Base-by-base conservation (phyloP, 2,888 invertebrate genomes). In the Sesamia inferens region DNA sequence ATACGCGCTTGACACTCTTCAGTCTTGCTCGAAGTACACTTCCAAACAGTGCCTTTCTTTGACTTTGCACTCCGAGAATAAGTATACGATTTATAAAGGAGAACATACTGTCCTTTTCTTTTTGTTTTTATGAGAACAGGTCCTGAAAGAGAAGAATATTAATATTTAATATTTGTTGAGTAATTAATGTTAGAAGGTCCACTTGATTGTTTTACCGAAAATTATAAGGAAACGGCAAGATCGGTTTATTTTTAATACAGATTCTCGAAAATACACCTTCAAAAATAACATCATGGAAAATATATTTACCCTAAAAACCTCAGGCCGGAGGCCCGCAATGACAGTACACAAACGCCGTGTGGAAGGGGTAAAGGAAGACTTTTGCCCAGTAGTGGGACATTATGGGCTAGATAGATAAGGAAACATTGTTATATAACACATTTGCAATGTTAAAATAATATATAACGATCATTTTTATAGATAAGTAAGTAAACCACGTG, bases 1-100 rank as follows among this genome's bases (percentile, higher is more conserved):
- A 85, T 64, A n/a, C 77, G 85, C 0, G 92, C 94, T 22, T 91
- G 89, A 69, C 96, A 96, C 0, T 90, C 91, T 0, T 94, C 93
- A 0, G 87, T 83, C 83, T 95, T 95, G 68, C 92, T 93, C 4
- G 88, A 86, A 0, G 92, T 89, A 77, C 96, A 96, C 72, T 93
- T 95, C 96, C 96, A 96, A 0, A 94, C 93, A 0, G 88, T 90
- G 0, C 96, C 96, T 59, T 93, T 95, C 77, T 95, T 96, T 0
- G 96, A 95, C 68, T 92, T 95, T 0, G 94, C 85, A 65, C 93
- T 89, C 76, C 92, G 89, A 0, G 89, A 87, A 82, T 89, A 95
- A 0, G 93, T 93, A 76, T 90, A 92, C 2, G 87, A 89, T 58
- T 92, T 90, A 83, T 93, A 94, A 0, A 95, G 78, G 0, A 96